phyloP scores from a whole-genome alignment of 1,140 invertebrate species.

The Pseudomyrmex dendroicus region DNA sequence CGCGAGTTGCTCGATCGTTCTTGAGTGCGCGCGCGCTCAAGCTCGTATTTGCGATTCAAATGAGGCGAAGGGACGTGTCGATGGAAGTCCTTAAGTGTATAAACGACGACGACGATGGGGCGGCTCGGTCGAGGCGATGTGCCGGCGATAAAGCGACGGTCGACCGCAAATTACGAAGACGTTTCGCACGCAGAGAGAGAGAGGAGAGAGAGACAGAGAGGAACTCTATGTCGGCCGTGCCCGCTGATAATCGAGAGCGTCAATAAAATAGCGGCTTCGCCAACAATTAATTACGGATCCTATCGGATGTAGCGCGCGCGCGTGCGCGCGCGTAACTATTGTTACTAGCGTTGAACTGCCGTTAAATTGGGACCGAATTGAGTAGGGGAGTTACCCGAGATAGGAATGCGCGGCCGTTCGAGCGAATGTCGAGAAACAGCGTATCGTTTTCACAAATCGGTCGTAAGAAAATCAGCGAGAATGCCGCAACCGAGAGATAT shows the following conservation, averaged over 20 bases:
- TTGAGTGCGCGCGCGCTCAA: background rate
- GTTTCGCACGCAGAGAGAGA: slow-evolving; percentile 9
- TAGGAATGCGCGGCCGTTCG: background rate
- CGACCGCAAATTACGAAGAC: slow-evolving; percentile 50
- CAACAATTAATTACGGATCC: slow-evolving; percentile 57
- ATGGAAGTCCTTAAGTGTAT: slow-evolving; percentile 52
- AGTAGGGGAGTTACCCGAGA: background rate
- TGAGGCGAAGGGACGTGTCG: slow-evolving; percentile 24
- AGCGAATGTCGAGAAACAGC: slow-evolving; percentile 1
- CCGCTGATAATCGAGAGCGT: slow-evolving; percentile 58
- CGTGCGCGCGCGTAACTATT: background rate
- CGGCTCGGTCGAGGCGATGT: slow-evolving; percentile 3
- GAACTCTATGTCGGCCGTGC: background rate
- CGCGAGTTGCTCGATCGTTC: slow-evolving; percentile 22
- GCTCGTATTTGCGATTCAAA: slow-evolving; percentile 45
- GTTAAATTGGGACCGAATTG: slow-evolving; percentile 28
- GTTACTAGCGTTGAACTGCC: background rate
- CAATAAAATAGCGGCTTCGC: slow-evolving; percentile 48
- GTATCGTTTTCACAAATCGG: background rate
- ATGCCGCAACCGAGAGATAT: background rate
- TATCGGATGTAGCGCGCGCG: slow-evolving; percentile 11
- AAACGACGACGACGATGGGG: slow-evolving; percentile 20
- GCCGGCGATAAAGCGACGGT: slow-evolving; percentile 42
- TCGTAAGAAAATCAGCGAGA: background rate
- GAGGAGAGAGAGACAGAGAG: background rate